Conservation (phyloP, 1,140 invertebrate genomes). For the Diachasma alloeum region DNA sequence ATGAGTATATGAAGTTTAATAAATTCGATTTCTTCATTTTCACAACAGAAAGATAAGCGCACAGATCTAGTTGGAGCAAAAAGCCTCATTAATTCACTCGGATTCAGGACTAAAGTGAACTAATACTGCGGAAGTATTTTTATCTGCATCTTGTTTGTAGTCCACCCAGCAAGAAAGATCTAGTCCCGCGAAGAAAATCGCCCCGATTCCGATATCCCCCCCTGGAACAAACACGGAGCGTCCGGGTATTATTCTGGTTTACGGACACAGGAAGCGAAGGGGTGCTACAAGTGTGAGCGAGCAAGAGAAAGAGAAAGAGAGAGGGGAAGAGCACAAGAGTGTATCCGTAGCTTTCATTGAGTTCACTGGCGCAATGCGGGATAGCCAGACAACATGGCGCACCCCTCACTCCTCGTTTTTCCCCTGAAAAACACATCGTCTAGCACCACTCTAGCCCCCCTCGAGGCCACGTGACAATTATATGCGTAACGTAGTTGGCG, state of each 20-base stretch:
- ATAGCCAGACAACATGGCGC: slow-evolving; percentile 61
- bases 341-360: slow-evolving; percentile 50
- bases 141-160: neutral
- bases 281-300: neutral
- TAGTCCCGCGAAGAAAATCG: too few relatives aligned
- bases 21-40: too few relatives aligned
- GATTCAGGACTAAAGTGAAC: neutral
- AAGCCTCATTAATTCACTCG: neutral
- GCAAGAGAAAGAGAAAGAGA: neutral
- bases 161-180: too few relatives aligned
- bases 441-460: neutral
- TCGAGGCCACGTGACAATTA: neutral
- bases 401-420: slow-evolving; percentile 36
- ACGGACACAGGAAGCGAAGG: neutral
- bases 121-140: neutral
- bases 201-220: neutral
- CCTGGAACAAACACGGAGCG: too few relatives aligned
- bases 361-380: slow-evolving; percentile 62
- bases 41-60: too few relatives aligned
- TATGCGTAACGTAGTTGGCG: neutral
- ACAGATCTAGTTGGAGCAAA: too few relatives aligned
- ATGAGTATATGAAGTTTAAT: too few relatives aligned
- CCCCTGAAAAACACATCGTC: neutral
- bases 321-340: slow-evolving; percentile 22
- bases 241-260: slow-evolving; percentile 1